Conservation (phyloP, 2,888 invertebrate genomes). For the Danaus chrysippus region DNA sequence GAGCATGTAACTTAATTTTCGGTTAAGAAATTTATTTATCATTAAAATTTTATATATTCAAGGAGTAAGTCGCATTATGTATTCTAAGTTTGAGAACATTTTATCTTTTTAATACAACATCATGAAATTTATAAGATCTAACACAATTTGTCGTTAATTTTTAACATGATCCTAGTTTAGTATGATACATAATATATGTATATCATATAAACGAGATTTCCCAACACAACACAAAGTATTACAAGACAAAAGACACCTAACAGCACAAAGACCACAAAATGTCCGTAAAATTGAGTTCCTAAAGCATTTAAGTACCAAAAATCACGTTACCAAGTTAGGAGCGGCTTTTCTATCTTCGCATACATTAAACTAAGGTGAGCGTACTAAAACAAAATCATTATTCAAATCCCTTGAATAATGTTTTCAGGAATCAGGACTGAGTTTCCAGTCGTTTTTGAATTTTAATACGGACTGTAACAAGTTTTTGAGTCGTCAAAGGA, state of each 20-base stretch:
- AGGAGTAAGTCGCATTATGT: no score
- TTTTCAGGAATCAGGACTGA: constrained; percentile 73
- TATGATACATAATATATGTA: no score
- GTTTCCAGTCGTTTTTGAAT: constrained; percentile 77
- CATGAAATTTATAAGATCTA: no score
- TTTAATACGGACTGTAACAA: constrained; percentile 78
- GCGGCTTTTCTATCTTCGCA: constrained; percentile 61
- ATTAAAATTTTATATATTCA: no score
- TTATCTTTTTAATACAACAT: no score
- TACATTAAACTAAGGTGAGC: constrained; percentile 53
- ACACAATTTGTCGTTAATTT: no score
- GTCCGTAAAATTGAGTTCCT: constrained; percentile 65
- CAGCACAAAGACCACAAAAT: constrained; percentile 36
- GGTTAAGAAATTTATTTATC: no score
- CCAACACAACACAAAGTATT: not conserved
- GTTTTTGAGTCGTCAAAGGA: constrained; percentile 75
- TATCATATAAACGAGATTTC: not conserved
- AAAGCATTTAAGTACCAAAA: constrained; percentile 76
- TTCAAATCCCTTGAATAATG: constrained; percentile 78
- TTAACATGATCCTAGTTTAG: no score
- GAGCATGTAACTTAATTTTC: no score
- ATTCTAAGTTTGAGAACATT: no score
- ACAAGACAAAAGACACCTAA: constrained; percentile 22
- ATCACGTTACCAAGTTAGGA: constrained; percentile 67
- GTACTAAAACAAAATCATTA: constrained; percentile 76